phyloP scores from a whole-genome alignment of 2,113 vertebrate species.

The Xenopus borealis region DNA sequence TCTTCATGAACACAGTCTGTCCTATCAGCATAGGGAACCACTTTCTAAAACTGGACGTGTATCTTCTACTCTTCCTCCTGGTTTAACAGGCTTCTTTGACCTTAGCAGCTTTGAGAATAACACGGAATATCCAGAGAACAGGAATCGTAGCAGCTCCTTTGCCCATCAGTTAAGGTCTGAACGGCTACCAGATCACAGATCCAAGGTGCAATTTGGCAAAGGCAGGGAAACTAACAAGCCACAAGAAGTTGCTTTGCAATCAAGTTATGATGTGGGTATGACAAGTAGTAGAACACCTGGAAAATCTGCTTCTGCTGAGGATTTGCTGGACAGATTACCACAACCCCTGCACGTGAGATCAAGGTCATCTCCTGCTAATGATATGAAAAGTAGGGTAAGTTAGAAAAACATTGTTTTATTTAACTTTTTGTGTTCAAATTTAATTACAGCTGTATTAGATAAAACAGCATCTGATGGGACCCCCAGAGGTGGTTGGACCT shows the following conservation, averaged over 20 bases:
- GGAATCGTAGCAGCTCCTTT: slow-evolving; percentile 51
- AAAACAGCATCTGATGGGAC: too few species aligned
- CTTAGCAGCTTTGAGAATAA: slow-evolving; percentile 53
- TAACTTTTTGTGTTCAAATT: neutral
- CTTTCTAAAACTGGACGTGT: slow-evolving; percentile 45
- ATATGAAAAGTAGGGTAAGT: slow-evolving; percentile 74
- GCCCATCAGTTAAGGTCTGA: slow-evolving; percentile 37
- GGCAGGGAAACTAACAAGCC: slow-evolving; percentile 38
- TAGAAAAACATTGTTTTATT: neutral
- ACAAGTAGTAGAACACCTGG: slow-evolving; percentile 53
- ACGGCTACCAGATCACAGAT: slow-evolving; percentile 46
- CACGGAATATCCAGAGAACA: slow-evolving; percentile 36
- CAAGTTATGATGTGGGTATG: slow-evolving; percentile 51
- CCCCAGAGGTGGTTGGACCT: too few species aligned
- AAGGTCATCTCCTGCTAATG: slow-evolving; percentile 73
- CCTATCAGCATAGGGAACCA: slow-evolving; percentile 50
- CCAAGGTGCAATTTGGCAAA: slow-evolving; percentile 52
- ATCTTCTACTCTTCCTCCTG: slow-evolving; percentile 57
- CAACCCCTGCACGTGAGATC: slow-evolving; percentile 72
- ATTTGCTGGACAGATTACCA: slow-evolving; percentile 71
- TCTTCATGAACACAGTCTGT: slow-evolving; percentile 70
- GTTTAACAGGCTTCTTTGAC: slow-evolving; percentile 55
- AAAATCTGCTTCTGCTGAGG: slow-evolving; percentile 83
- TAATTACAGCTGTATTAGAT: too few species aligned
- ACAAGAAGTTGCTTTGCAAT: slow-evolving; percentile 28